Conservation (phyloP, 2,888 invertebrate species). For the Caenorhabditis sinica region DNA sequence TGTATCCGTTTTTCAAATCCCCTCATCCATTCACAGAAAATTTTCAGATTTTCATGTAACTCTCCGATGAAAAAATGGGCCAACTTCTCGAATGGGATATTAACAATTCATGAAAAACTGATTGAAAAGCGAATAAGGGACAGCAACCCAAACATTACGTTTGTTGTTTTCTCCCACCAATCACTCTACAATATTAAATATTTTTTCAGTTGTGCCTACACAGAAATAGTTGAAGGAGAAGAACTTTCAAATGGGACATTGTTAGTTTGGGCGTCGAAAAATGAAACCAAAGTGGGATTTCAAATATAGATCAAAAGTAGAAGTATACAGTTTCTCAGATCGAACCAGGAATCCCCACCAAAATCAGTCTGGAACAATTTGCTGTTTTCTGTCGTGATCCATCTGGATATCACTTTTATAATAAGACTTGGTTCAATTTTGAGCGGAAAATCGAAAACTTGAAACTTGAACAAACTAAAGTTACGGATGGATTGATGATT, state of each 20-base stretch:
- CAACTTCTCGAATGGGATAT: constrained; percentile 20
- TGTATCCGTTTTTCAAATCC: constrained; percentile 11
- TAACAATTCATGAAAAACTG: constrained; percentile 39
- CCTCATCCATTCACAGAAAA: no score
- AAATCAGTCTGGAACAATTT: constrained; percentile 34
- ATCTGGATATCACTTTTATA: constrained; percentile 35
- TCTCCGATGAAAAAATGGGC: constrained; percentile 35
- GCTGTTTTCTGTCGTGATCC: constrained; percentile 40
- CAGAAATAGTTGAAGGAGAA: constrained; percentile 10
- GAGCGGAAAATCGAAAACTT: not conserved
- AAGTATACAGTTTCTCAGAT: constrained; percentile 11
- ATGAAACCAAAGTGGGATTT: constrained; percentile 6
- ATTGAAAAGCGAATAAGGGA: constrained; percentile 11
- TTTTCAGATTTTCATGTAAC: constrained; percentile 45
- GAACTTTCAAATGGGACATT: constrained; percentile 30
- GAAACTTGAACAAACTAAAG: not conserved
- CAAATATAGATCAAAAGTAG: no score
- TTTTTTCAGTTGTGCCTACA: constrained; percentile 29
- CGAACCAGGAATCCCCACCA: constrained; percentile 33
- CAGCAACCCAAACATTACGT: constrained; percentile 24
- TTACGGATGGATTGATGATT: constrained; percentile 15
- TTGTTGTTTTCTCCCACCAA: not conserved
- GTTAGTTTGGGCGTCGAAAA: constrained; percentile 1
- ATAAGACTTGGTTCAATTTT: constrained; percentile 50
- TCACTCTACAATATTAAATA: not conserved